Evolutionary conservation across 37 sponge, comb jelly and placozoan genomes (phyloP).

Genomic region (Tethya wilhelma): DNA sequence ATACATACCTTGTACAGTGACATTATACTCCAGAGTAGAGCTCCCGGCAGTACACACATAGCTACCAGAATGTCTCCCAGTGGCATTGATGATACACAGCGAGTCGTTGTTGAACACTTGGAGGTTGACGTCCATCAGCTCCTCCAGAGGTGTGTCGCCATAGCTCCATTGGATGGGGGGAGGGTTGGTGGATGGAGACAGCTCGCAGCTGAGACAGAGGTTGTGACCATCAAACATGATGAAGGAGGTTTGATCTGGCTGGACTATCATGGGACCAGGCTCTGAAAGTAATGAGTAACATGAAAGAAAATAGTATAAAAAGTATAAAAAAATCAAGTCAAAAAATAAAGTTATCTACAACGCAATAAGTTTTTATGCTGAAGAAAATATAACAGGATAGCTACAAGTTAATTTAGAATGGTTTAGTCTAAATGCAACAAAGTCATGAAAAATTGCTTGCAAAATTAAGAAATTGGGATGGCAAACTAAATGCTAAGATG

Average conservation of each 20-base stretch:
- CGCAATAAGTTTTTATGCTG: too few species aligned
- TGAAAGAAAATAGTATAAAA: too few species aligned
- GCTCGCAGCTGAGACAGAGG: background rate
- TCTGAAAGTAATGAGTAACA: background rate
- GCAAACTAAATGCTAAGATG: too few species aligned
- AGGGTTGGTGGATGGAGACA: background rate
- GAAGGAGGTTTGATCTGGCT: slow-evolving; percentile 1
- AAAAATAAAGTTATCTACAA: too few species aligned
- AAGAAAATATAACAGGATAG: too few species aligned
- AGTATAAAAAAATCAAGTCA: too few species aligned
- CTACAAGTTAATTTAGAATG: too few species aligned
- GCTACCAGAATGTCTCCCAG: background rate
- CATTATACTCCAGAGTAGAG: background rate
- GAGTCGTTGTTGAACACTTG: background rate
- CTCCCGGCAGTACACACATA: slow-evolving; percentile 5
- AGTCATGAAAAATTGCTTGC: too few species aligned
- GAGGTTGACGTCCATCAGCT: background rate
- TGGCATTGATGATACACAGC: slow-evolving; percentile 17
- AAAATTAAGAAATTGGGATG: too few species aligned
- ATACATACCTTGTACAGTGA: too few species aligned
- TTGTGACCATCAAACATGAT: background rate
- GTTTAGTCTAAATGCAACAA: too few species aligned
- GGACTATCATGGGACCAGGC: background rate
- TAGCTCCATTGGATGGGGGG: background rate
- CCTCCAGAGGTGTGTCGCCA: background rate